Evolutionary conservation across 2,113 vertebrate genomes (phyloP).

Genomic region (Pygoscelis antarcticus): DNA sequence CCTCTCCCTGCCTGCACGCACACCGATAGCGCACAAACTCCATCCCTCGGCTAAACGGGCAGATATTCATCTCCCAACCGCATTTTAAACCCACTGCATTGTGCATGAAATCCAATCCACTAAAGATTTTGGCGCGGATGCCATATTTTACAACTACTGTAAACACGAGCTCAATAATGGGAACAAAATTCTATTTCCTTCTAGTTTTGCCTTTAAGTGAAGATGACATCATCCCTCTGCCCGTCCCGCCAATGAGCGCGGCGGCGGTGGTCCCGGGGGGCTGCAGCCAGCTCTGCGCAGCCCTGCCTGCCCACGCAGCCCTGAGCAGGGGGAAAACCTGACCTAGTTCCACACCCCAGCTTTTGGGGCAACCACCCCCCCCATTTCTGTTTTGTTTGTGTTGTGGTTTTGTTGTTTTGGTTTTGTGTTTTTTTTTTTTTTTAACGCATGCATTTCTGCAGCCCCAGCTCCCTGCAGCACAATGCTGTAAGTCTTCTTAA

Average conservation of each 20-base stretch:
- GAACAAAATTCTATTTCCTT: slow-evolving; percentile 69
- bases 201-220: slow-evolving; percentile 70
- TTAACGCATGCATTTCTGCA: not conserved
- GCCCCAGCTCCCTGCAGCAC: not conserved
- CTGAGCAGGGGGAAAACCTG: slow-evolving; percentile 40
- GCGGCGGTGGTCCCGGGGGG: slow-evolving; percentile 64
- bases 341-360: slow-evolving; percentile 44
- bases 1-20: slow-evolving; percentile 27
- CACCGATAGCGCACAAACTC: not conserved
- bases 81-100: not conserved
- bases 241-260: slow-evolving; percentile 60
- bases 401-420: no score
- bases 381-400: not conserved
- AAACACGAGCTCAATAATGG: slow-evolving; percentile 69
- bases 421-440: not conserved
- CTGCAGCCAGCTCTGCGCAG: slow-evolving; percentile 46
- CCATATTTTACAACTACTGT: slow-evolving; percentile 54
- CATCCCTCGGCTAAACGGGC: not conserved
- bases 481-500: not conserved
- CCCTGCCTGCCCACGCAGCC: slow-evolving; percentile 22
- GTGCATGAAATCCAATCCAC: not conserved
- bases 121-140: not conserved
- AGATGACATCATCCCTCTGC: slow-evolving; percentile 82
- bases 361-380: not conserved
- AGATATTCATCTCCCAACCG: not conserved